phyloP scores from a whole-genome alignment of 2,888 invertebrate species.

The Masnerella sp. region DNA sequence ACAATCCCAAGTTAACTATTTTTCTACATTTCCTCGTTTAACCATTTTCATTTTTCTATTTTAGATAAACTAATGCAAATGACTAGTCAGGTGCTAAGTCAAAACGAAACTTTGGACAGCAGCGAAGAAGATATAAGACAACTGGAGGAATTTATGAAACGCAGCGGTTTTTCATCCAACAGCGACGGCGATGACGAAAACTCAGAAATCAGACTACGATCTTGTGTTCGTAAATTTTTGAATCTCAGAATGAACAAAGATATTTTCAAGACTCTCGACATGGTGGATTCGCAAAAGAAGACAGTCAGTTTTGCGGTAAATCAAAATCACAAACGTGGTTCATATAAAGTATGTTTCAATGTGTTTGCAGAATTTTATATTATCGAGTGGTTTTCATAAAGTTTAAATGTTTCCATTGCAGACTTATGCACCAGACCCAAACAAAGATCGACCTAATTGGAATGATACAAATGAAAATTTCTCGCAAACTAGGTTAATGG shows the following conservation, averaged over 20 bases:
- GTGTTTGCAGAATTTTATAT: no score
- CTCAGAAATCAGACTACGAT: conserved; percentile 84
- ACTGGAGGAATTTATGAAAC: conserved; percentile 84
- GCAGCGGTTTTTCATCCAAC: conserved; percentile 83
- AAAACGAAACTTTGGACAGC: conserved; percentile 67
- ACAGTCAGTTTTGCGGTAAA: conserved; percentile 86
- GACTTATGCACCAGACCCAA: conserved; percentile 55
- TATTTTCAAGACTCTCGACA: conserved; percentile 81
- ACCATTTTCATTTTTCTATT: no score
- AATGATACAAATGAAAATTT: conserved; percentile 68
- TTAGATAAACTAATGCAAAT: conserved; percentile 71
- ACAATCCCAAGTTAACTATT: no score
- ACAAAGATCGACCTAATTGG: conserved; percentile 56
- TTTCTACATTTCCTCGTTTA: no score
- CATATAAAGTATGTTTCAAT: conserved; percentile 79
- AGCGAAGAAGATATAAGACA: conserved; percentile 83
- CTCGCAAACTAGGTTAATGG: conserved; percentile 72
- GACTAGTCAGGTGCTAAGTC: conserved; percentile 63
- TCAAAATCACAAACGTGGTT: conserved; percentile 79
- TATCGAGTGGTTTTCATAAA: no score
- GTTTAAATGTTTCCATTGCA: no score
- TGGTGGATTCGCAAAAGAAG: conserved; percentile 81
- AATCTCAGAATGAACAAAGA: conserved; percentile 85
- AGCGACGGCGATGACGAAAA: conserved; percentile 85
- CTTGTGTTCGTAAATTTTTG: conserved; percentile 85